Evolutionary conservation across 2,797 vertebrate genomes (phyloP), one percentile per base, ranked within the genome.

Genomic region (Dendrocincla fuliginosa): DNA sequence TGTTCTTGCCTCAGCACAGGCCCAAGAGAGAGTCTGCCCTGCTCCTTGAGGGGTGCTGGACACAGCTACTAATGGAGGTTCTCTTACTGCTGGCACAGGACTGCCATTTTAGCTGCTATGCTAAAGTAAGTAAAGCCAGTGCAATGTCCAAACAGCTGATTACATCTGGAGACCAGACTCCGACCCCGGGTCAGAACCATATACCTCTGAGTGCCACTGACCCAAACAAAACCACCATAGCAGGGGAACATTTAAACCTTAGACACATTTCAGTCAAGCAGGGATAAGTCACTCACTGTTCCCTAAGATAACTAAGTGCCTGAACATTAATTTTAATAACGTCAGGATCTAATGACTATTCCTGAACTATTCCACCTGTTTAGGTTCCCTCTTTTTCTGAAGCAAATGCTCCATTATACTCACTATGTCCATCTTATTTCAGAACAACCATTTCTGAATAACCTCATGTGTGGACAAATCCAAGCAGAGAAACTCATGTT

Each of bases 21-120:
- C 20, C 10, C 10, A 33, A 35, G 20, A 10, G 46, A 25, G n/a
- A n/a, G 4, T 44, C 50, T 0, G 0, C 8, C 8, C 39, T 28
- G 50, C 6, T 52, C 46, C 8, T 37, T 33, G 15, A 8, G 19
- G 13, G 6, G 7, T 52, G 57, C 42, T 57, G 39, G 42, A 20
- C 32, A 49, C 17, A 32, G 69, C 11, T 30, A 12, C 30, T 24
- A 5, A 37, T 0, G 2, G 10, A 35, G 5, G 11, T 37, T 70
- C 64, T 13, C 14, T 44, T 33, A 37, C 7, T 19, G 3, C 23
- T 79, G 39, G 13, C 41, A 37, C 60, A 59, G 46, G 12, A 24
- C 2, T 11, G 7, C 32, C 1, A 13, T 56, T 93, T 70, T 24
- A 41, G 16, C 37, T 60, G 44, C 25, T 16, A 35, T 0, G 10